Percentiles rank a stretch among this genome's conserved stretches.
These are phyloP conservation scores for Xiphydria camelus DNA, from an alignment of 2,888 invertebrate species.

Conservation along the genomic window DNA sequence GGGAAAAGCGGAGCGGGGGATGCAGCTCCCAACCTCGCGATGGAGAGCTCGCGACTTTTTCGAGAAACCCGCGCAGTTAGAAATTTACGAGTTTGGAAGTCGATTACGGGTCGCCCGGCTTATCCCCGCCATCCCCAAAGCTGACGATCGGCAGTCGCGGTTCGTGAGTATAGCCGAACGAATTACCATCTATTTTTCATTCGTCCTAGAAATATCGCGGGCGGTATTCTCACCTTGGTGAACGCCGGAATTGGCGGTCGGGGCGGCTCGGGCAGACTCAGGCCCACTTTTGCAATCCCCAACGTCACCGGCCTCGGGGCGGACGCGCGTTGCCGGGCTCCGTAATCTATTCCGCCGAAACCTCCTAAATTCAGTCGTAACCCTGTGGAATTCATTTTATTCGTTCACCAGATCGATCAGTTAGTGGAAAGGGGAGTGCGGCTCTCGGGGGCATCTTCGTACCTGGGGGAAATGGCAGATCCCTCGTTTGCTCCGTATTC, in stretches of 20 bases:
- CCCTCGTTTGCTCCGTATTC: slow-evolving; percentile 22
- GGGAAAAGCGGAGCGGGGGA: no score
- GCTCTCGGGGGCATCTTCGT: slow-evolving; percentile 6
- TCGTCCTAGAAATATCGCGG: not conserved
- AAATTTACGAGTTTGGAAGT: no score
- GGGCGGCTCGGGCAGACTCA: slow-evolving; percentile 36
- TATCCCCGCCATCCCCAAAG: no score
- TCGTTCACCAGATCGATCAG: not conserved
- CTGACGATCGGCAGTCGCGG: no score
- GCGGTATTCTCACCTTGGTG: slow-evolving; percentile 35
- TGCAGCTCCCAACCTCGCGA: no score
- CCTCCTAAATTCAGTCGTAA: slow-evolving; percentile 37
- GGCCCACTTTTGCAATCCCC: slow-evolving; percentile 38
- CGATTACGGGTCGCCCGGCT: no score
- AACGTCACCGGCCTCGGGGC: slow-evolving; percentile 28
- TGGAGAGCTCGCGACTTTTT: no score
- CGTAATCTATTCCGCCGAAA: slow-evolving; percentile 45
- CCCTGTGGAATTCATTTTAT: slow-evolving; percentile 2
- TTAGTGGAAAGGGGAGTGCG: not conserved
- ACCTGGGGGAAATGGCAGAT: slow-evolving; percentile 27
- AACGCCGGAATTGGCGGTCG: slow-evolving; percentile 34
- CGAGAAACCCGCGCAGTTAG: no score
- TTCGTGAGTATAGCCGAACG: no score
- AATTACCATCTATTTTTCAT: no score
- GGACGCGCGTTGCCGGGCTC: slow-evolving; percentile 13